phyloP scores from a whole-genome alignment of 1,140 invertebrate genomes.

The Zaprionus africanus region DNA sequence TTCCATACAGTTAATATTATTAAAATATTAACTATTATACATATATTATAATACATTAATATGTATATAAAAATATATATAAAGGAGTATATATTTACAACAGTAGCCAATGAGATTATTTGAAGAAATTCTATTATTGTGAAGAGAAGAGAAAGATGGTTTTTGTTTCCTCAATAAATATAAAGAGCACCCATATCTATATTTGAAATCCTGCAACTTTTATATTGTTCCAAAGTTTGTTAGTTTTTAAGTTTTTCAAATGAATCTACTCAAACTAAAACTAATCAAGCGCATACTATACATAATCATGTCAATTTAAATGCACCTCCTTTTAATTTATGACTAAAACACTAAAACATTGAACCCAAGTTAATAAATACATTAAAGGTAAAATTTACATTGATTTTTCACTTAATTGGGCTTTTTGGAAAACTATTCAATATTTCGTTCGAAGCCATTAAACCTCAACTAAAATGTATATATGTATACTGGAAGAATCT shows the following conservation, averaged over 20 bases:
- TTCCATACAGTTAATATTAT: conserved; percentile 82
- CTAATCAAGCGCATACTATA: conserved; percentile 27
- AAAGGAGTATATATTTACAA: conserved; percentile 33
- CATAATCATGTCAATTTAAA: conserved; percentile 22
- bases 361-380: conserved; percentile 36
- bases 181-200: conserved; percentile 19
- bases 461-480: no score
- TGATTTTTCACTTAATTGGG: conserved; percentile 2
- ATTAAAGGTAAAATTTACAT: conserved; percentile 3
- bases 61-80: conserved; percentile 53
- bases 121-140: conserved; percentile 18
- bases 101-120: conserved; percentile 44
- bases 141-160: not conserved
- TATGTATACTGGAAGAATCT: no score
- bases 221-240: conserved; percentile 20
- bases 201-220: conserved; percentile 41
- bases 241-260: conserved; percentile 31
- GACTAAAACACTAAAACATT: conserved; percentile 19
- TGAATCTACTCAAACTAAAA: conserved; percentile 18
- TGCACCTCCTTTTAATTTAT: conserved; percentile 38
- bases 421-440: not conserved
- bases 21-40: conserved; percentile 53
- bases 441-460: no score
- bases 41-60: conserved; percentile 40
- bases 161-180: conserved; percentile 9